Evolutionary conservation across 2,113 vertebrate genomes (phyloP), one percentile per base, ranked within the genome.

Genomic region (Zingel zingel): DNA sequence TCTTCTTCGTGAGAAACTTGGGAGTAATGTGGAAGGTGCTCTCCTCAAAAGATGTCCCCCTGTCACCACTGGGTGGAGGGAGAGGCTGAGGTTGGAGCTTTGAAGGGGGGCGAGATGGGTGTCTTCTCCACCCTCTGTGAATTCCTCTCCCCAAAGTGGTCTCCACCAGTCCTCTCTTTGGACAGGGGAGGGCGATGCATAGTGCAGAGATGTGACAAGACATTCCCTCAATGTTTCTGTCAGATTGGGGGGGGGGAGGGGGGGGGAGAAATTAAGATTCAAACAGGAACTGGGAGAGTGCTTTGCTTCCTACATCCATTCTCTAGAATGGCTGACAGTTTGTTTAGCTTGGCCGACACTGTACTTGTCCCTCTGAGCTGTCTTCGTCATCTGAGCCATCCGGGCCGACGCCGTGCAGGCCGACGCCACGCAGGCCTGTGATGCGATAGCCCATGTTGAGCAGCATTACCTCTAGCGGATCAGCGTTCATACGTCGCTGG

Each of bases 361-460:
- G 98, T 74, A 99, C 98, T 93, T 99, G 98, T 90, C 98, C 97
- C 88, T 99, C 98, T 2, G 97, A 95, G 96, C 95, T 97, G 95
- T 98, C 97, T 92, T 99, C 98, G 0, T 99, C 98, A 0, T 99
- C 98, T 0, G 97, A 99, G 83, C 96, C 97, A 11, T 97, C 97
- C 0, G 96, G 94, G 3, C 97, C 97, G 0, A 95, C 94, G 0
- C 97, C 97, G 71, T 96, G 97, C 87, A 99, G 97, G 91, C 98
- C 98, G 39, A 43, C 94, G 0, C 97, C 97, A 73, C 96, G 97
- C 87, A 99, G 97, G 91, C 98, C 98, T 0, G 97, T 98, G 94
- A 99, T 99, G 91, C 97, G 94, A 93, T 99, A 99, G 61, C 98
- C 98, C 98, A 99, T 99, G 96, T 99, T 99, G 21, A 99, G 95